Conservation (phyloP, 2,113 vertebrate genomes). For the Oreochromis spilurus region DNA sequence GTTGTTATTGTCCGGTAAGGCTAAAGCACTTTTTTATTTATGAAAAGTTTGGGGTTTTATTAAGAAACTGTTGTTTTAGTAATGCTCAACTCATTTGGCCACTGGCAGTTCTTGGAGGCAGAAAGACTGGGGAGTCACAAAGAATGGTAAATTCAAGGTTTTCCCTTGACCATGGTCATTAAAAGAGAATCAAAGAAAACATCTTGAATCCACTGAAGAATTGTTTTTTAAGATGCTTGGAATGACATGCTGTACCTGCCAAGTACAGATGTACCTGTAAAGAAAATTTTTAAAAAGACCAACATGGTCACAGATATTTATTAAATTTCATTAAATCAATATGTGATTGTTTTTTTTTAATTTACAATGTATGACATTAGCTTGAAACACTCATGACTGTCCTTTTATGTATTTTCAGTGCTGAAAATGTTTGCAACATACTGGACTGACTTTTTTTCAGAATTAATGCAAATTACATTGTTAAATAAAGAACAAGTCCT, state of each 20-base stretch:
- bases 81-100: not conserved
- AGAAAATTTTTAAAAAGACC: not conserved
- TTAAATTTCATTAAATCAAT: not conserved
- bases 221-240: not conserved
- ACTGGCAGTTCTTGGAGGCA: not conserved
- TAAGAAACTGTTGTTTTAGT: not conserved
- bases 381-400: not conserved
- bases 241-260: not conserved
- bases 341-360: not conserved
- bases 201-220: not conserved
- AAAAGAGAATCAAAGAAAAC: not conserved
- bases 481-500: not conserved
- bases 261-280: not conserved
- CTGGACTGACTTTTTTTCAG: not conserved
- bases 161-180: not conserved
- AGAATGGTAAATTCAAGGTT: not conserved
- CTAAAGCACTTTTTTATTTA: not conserved
- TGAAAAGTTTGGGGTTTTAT: not conserved
- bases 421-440: not conserved
- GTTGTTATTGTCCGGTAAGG: fast-evolving
- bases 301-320: not conserved
- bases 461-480: not conserved
- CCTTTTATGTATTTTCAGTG: not conserved
- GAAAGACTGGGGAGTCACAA: not conserved
- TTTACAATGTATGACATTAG: not conserved